Conservation (phyloP, 2,113 vertebrate genomes). For the Hymenochirus boettgeri region DNA sequence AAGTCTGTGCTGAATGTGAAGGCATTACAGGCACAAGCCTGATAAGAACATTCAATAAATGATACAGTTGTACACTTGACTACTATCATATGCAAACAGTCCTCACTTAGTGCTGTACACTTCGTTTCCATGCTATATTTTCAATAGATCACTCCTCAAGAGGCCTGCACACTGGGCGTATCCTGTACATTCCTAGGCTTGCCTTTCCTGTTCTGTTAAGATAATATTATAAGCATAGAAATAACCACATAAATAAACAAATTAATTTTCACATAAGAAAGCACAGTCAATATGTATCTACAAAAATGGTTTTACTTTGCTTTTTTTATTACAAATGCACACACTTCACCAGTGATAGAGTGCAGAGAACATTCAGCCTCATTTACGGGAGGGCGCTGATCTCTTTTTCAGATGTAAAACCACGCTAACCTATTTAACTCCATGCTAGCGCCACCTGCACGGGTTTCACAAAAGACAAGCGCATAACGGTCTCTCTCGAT, state of each 20-base stretch:
- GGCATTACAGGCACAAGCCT: constrained; percentile 11
- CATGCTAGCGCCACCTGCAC: too few species aligned
- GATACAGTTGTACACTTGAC: background rate
- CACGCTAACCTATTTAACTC: too few species aligned
- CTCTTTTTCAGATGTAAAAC: too few species aligned
- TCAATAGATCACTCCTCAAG: constrained; percentile 7
- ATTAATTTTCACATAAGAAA: too few species aligned
- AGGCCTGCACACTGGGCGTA: background rate
- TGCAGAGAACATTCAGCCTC: too few species aligned
- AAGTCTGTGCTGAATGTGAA: constrained; percentile 20
- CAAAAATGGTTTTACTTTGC: too few species aligned
- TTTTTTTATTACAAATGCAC: too few species aligned
- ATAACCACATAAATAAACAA: constrained; percentile 4
- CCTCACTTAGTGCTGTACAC: background rate
- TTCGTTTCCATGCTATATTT: constrained; percentile 5
- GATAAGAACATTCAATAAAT: constrained; percentile 15
- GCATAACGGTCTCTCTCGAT: too few species aligned
- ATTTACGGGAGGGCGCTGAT: too few species aligned
- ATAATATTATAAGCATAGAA: constrained; percentile 12
- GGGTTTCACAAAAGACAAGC: too few species aligned
- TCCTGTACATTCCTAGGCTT: constrained; percentile 19
- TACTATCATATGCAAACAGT: constrained; percentile 18
- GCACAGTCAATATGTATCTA: too few species aligned
- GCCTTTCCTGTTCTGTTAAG: constrained; percentile 32
- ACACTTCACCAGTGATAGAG: too few species aligned